Evolutionary conservation across 1,140 invertebrate species (phyloP).

Genomic region (Drosophila athabasca): DNA sequence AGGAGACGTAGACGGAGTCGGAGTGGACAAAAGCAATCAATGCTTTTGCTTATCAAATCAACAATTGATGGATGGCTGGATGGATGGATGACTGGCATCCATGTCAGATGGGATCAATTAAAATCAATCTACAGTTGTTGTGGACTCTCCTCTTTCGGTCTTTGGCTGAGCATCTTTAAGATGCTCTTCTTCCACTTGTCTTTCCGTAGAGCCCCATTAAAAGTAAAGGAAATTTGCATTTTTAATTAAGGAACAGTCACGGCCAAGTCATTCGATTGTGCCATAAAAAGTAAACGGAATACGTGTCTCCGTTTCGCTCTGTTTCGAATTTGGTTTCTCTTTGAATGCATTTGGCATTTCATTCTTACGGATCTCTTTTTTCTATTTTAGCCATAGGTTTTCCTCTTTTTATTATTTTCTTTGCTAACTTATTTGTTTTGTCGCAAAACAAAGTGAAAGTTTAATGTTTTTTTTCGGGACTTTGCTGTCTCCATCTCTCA

Average conservation of each 20-base stretch:
- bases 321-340: slow-evolving; percentile 20
- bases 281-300: slow-evolving; percentile 31
- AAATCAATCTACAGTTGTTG: slow-evolving; percentile 52
- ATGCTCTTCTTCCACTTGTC: neutral
- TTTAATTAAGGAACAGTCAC: slow-evolving; percentile 68
- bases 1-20: too few relatives aligned
- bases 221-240: slow-evolving; percentile 69
- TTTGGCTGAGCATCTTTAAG: too few relatives aligned
- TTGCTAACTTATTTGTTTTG: slow-evolving; percentile 63
- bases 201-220: slow-evolving; percentile 36
- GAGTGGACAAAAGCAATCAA: slow-evolving; percentile 53
- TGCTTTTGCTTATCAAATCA: slow-evolving; percentile 50
- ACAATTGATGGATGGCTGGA: slow-evolving; percentile 34
- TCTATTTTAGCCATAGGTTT: slow-evolving; percentile 16
- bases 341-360: slow-evolving; percentile 58
- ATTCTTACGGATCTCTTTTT: slow-evolving; percentile 25
- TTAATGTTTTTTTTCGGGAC: slow-evolving; percentile 59
- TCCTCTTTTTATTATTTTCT: slow-evolving; percentile 9
- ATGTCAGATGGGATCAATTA: slow-evolving; percentile 62
- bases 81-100: slow-evolving; percentile 45
- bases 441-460: slow-evolving; percentile 55
- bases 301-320: neutral
- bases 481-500: neutral
- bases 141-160: slow-evolving; percentile 3
- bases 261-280: slow-evolving; percentile 41